Conservation (phyloP, 2,113 vertebrate species). For the Spea multiplicata region DNA sequence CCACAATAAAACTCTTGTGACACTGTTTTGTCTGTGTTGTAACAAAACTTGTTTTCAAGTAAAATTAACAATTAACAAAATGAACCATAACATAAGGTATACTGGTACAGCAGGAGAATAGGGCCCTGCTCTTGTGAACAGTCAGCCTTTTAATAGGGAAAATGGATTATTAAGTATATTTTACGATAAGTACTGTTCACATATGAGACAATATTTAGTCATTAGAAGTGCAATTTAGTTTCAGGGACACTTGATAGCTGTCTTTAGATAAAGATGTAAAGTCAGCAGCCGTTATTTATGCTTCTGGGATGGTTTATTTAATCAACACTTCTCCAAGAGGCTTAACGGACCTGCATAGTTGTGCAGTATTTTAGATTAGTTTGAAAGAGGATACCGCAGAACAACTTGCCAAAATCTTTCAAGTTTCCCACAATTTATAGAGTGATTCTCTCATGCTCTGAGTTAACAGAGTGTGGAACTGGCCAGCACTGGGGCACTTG, state of each 20-base stretch:
- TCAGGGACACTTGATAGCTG: constrained; percentile 18
- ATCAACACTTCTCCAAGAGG: constrained; percentile 24
- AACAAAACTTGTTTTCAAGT: too few relatives aligned
- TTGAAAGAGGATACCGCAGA: constrained; percentile 26
- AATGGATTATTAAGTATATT: too few relatives aligned
- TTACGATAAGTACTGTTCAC: too few relatives aligned
- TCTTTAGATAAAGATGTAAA: constrained; percentile 17
- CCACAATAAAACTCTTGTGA: too few relatives aligned
- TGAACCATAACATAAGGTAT: too few relatives aligned
- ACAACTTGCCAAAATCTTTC: neutral
- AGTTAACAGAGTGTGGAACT: constrained; percentile 32
- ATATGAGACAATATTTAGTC: neutral
- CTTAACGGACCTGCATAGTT: constrained; percentile 17
- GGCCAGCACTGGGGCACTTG: constrained; percentile 9
- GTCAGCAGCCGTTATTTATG: constrained; percentile 27
- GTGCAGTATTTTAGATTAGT: constrained; percentile 34
- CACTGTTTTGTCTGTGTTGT: too few relatives aligned
- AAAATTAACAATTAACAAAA: too few relatives aligned
- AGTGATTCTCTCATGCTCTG: constrained; percentile 24
- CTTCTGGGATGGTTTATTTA: constrained; percentile 21
- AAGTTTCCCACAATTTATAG: constrained; percentile 33
- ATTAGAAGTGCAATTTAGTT: constrained; percentile 8
- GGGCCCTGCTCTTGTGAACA: too few relatives aligned
- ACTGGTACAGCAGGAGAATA: too few relatives aligned
- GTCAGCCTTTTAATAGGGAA: too few relatives aligned